Evolutionary conservation across 2,113 vertebrate genomes (phyloP).

Genomic region (Mobula birostris): DNA sequence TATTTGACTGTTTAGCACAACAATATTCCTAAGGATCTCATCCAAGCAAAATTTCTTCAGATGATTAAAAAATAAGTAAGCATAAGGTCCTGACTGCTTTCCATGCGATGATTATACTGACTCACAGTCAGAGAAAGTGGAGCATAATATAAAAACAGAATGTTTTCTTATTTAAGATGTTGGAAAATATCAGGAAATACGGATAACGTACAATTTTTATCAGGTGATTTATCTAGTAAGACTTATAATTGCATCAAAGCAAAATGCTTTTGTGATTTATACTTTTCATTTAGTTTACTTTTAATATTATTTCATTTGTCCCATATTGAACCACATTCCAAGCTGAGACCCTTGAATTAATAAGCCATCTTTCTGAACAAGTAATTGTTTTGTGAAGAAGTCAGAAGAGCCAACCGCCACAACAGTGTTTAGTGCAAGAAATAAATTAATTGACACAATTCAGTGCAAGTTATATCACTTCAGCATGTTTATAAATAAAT

Average conservation of each 20-base stretch:
- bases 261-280: conserved; percentile 26
- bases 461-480: not conserved
- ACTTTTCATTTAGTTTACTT: not conserved
- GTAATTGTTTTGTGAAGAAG: not conserved
- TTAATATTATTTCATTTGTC: conserved; percentile 17
- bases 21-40: not conserved
- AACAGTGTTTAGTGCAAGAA: too few species aligned
- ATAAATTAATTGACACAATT: not conserved
- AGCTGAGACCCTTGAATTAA: not conserved
- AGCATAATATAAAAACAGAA: not conserved
- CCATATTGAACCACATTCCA: not conserved
- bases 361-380: not conserved
- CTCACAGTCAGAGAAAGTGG: not conserved
- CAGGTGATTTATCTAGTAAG: not conserved
- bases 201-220: not conserved
- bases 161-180: conserved; percentile 13
- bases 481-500: not conserved
- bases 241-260: conserved; percentile 1
- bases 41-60: not conserved
- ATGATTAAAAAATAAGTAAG: not conserved
- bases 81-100: not conserved
- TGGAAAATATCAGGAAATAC: not conserved
- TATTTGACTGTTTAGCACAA: not conserved
- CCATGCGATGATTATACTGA: not conserved
- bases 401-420: not conserved